Evolutionary conservation across 2,113 vertebrate species (phyloP).

Genomic region (Setophaga kirtlandii): DNA sequence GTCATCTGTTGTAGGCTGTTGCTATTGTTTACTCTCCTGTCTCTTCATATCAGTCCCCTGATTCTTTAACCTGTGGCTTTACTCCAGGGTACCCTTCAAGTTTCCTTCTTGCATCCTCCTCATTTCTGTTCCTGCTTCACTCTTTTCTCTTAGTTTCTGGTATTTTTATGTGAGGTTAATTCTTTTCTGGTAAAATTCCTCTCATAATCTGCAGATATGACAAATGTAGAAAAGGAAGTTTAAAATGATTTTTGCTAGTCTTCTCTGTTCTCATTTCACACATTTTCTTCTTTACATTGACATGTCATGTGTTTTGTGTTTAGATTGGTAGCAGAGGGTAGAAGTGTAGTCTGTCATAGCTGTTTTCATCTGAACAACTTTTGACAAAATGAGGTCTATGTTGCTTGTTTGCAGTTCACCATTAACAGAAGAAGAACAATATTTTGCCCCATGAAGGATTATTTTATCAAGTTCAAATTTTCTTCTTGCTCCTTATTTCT

Average conservation of each 20-base stretch:
- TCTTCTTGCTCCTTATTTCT: not conserved
- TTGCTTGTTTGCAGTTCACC: not conserved
- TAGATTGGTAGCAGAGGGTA: not conserved
- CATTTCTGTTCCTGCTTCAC: not conserved
- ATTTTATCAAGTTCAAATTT: not conserved
- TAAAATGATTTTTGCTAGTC: not conserved
- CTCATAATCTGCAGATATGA: not conserved
- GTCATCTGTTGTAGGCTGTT: not conserved
- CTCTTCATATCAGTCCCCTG: not conserved
- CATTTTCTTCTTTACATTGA: not conserved
- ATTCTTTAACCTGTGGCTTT: not conserved
- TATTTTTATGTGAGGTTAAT: not conserved
- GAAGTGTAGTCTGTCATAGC: not conserved
- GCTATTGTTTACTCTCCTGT: not conserved
- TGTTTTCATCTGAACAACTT: not conserved
- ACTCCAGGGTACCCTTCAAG: not conserved
- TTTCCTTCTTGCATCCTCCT: not conserved
- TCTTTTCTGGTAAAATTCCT: not conserved
- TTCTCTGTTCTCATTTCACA: not conserved
- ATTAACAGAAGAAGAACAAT: not conserved
- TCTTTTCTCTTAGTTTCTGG: not conserved
- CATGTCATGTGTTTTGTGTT: not conserved
- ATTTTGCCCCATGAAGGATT: not conserved
- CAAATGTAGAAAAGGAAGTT: not conserved
- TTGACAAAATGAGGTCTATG: not conserved